Base-by-base conservation (phyloP, 2,888 invertebrate genomes). In the Resseliella maxima region DNA sequence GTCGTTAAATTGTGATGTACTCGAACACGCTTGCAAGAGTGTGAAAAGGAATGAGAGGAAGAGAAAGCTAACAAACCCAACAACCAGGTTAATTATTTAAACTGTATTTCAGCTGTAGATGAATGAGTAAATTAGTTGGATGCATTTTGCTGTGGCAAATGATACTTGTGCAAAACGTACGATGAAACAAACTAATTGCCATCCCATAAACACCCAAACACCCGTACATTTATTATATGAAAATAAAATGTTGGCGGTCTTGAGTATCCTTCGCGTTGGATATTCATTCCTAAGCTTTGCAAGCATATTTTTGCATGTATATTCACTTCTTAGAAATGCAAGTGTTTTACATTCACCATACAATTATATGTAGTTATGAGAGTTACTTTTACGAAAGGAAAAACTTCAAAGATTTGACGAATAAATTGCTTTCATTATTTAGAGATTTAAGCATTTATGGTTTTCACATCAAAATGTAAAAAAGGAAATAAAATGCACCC, bases 181-280 rank as follows among this genome's bases (percentile, higher is more conserved):
- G 35, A 72, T 72, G 72, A 72, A 72, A 72, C 18, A 35, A 72
- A 72, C 72, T 72, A 72, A 72, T 72, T 72, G 72, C 72, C 72
- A n/a, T n/a, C 72, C 35, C 72, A 31, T 72, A 72, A 72, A 72
- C 3, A 10, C 15, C n/a, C n/a, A n/a, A n/a, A n/a, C n/a, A n/a
- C n/a, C n/a, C 5, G n/a, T 18, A 35, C 72, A 72, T 72, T 72
- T 72, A 72, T 72, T 72, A 72, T 35, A 15, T n/a, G n/a, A n/a
- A 72, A 72, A 31, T 72, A 72, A 72, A 72, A 18, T 35, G 31
- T 72, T 12, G 35, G 72, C 15, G 2, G 72, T 72, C 72, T 72
- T 31, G 72, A 72, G 72, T 72, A 72, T 72, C 72, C 72, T 72
- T 50, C 12, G 46, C 6, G 5, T 50, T 72, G 72, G 72, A n/a